Evolutionary conservation across 1,140 invertebrate genomes (phyloP), one percentile per base, ranked within the genome.

Genomic region (Saccostrea cuccullata): DNA sequence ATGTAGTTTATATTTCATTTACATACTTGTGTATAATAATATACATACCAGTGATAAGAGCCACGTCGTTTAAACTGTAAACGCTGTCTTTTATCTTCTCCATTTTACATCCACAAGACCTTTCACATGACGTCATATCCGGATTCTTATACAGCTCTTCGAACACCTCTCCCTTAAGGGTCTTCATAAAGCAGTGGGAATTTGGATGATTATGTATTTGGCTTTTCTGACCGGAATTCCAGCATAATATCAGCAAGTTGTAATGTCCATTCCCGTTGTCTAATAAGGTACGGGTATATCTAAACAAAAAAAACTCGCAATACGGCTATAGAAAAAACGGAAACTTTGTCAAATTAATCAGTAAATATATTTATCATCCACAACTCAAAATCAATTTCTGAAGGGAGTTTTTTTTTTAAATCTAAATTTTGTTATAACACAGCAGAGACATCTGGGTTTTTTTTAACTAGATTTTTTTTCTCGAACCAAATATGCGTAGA

Each of bases 111-210:
- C 67, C 67, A 30, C 67, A 73, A 26, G 20, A 73, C 23, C 23
- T 4, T 12, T 73, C n/a, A 73, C 67, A 73, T 26, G 67, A 73
- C 67, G 67, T 73, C 67, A 73, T 2, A 11, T 73, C 67, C 67
- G 67, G 67, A 2, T 73, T 73, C 4, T 26, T 26, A 12, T 73
- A 98, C 84, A 96, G 95, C 4, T 97, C 96, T 95, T 98, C 96
- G 30, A 94, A 92, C 12, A 97, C 92, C 9, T 91, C 89, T 13
- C 96, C 97, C 70, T 96, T 92, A n/a, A 97, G 92, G 23, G 96
- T 95, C 96, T 99, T 99, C 97, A 99, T 98, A 92, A 99, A 98
- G 94, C 99, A 99, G 93, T 99, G 98, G 0, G 98, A 97, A 92
- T 99, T 96, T 0, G 98, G 97, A 94, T 99, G 99, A 94, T 99